Percentiles rank a stretch among this genome's conserved stretches.
Conservation (phyloP, 1,140 invertebrate species). For the Neodiprion virginianus region DNA sequence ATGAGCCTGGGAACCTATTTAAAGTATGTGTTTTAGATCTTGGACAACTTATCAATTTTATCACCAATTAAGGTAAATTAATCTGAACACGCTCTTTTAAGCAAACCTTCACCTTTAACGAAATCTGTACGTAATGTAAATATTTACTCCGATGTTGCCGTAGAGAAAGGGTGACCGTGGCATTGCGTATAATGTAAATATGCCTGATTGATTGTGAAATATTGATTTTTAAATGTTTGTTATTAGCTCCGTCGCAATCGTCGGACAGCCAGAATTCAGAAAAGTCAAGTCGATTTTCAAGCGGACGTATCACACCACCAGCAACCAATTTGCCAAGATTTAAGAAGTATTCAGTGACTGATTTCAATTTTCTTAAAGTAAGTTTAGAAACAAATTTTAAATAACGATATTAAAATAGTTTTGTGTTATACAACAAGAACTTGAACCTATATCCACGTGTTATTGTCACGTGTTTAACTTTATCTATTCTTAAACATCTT, state of each 20-base stretch:
- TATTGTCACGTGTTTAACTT: not conserved
- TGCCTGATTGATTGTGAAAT: too few species aligned
- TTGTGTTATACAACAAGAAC: constrained; percentile 9
- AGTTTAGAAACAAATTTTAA: constrained; percentile 24
- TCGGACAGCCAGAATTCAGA: constrained; percentile 55
- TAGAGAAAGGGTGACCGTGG: too few species aligned
- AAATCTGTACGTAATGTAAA: too few species aligned
- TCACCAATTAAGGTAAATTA: too few species aligned
- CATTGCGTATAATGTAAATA: too few species aligned
- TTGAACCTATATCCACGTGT: not conserved
- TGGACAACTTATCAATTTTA: too few species aligned
- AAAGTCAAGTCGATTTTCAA: constrained; percentile 66
- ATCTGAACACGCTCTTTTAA: too few species aligned
- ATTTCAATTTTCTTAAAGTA: constrained; percentile 92
- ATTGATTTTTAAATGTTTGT: too few species aligned
- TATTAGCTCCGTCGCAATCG: constrained; percentile 54
- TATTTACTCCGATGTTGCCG: too few species aligned
- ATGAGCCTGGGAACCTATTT: too few species aligned
- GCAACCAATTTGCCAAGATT: constrained; percentile 86
- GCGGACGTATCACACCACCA: constrained; percentile 80
- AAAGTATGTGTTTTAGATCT: too few species aligned
- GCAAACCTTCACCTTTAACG: too few species aligned
- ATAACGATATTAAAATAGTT: constrained; percentile 3
- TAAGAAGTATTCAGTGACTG: constrained; percentile 86
- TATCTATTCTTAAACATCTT: not conserved